A percentile compares a stretch with the other conserved stretches of the same genome.
phyloP scores from a whole-genome alignment of 2,888 invertebrate species.

The Orthosia incerta region DNA sequence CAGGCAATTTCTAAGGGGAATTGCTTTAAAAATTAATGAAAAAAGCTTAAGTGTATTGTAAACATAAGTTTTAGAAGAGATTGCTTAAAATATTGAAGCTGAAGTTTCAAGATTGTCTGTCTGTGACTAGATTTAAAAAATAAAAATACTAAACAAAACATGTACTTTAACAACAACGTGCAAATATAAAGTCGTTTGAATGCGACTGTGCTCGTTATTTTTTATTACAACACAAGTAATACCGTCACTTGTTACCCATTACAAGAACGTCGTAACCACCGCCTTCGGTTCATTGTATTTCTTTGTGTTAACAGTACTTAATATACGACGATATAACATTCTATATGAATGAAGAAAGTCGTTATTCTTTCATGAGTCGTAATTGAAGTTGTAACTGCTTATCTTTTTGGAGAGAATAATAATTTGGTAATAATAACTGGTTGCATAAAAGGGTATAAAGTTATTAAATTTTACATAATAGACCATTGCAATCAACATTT shows the following conservation, averaged over 20 bases:
- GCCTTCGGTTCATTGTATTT: constrained; percentile 49
- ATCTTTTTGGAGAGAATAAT: constrained; percentile 42
- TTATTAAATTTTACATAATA: constrained; percentile 27
- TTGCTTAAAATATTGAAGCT: neutral
- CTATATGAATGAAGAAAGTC: constrained; percentile 43
- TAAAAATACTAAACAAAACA: constrained; percentile 23
- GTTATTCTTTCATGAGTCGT: constrained; percentile 57
- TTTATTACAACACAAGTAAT: constrained; percentile 63
- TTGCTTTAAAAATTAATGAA: neutral
- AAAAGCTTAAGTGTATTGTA: neutral
- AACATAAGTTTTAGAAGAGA: neutral
- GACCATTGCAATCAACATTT: neutral
- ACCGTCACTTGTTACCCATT: constrained; percentile 43
- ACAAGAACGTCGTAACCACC: constrained; percentile 45
- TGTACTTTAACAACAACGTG: constrained; percentile 45
- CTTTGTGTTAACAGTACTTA: constrained; percentile 57
- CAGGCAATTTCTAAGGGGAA: neutral
- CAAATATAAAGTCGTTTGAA: constrained; percentile 63
- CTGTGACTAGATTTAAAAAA: constrained; percentile 6
- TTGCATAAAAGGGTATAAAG: constrained; percentile 10
- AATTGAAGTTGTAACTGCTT: constrained; percentile 54
- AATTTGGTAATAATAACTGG: constrained; percentile 3
- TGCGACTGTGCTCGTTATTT: constrained; percentile 63
- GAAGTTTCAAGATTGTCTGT: neutral
- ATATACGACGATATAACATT: constrained; percentile 49